phyloP scores from a whole-genome alignment of 2,888 invertebrate species.

The Abrostola triplasia region DNA sequence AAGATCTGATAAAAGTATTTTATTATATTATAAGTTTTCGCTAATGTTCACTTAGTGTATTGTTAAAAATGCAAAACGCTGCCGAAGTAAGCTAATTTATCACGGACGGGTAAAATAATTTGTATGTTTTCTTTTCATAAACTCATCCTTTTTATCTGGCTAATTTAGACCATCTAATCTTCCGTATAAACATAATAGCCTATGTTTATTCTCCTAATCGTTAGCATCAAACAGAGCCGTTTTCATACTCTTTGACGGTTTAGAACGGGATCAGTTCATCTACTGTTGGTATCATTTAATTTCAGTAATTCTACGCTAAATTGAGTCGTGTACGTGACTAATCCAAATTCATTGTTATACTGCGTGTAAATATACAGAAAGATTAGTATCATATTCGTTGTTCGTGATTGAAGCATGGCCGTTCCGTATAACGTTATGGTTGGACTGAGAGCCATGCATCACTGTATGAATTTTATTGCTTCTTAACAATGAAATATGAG shows the following conservation, averaged over 20 bases:
- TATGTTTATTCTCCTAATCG: background rate
- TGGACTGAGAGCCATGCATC: constrained; percentile 25
- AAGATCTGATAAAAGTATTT: constrained; percentile 39
- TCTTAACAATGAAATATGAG: constrained; percentile 46
- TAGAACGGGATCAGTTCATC: background rate
- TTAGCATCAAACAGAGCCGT: background rate
- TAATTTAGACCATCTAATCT: background rate
- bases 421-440: constrained; percentile 34
- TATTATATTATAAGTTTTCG: constrained; percentile 12
- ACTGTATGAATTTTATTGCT: constrained; percentile 40
- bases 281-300: background rate
- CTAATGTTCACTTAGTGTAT: background rate
- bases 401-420: constrained; percentile 39
- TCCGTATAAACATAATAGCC: background rate
- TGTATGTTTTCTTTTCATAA: constrained; percentile 1
- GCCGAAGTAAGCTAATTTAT: background rate
- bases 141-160: background rate
- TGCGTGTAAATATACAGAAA: constrained; percentile 27
- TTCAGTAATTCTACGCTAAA: constrained; percentile 13
- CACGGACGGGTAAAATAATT: background rate
- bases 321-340: constrained; percentile 3
- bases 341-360: constrained; percentile 19
- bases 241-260: background rate
- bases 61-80: background rate
- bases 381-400: constrained; percentile 38